Percentiles rank a stretch among this genome's conserved stretches.
Evolutionary conservation across 2,113 vertebrate species (phyloP).

Genomic region (Erpornis zantholeuca): DNA sequence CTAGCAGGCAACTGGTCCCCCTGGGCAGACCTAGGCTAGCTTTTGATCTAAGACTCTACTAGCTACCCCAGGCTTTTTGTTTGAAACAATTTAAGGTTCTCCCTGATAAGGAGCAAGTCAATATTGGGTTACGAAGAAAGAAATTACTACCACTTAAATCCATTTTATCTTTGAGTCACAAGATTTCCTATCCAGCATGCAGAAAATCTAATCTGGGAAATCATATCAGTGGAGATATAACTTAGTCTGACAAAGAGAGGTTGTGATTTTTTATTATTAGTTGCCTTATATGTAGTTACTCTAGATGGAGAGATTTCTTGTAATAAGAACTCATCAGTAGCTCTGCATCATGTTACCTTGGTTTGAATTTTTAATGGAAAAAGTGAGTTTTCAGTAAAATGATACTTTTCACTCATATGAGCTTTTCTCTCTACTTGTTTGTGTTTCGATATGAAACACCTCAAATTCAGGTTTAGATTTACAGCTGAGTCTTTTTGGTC

Average conservation of each 20-base stretch:
- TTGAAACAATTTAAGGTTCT: constrained; percentile 43
- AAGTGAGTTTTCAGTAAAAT: not conserved
- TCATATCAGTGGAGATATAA: constrained; percentile 15
- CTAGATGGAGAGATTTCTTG: constrained; percentile 40
- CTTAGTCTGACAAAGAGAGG: constrained; percentile 10
- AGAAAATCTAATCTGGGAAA: constrained; percentile 31
- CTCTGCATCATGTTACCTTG: constrained; percentile 8
- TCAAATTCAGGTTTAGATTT: constrained; percentile 14
- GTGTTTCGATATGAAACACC: not conserved
- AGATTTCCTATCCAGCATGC: constrained; percentile 34
- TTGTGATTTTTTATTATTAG: constrained; percentile 34
- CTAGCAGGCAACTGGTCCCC: not conserved
- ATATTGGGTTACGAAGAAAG: constrained; percentile 54
- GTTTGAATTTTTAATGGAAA: constrained; percentile 18
- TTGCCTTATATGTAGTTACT: not conserved
- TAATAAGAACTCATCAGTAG: not conserved
- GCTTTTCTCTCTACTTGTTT: constrained; percentile 8
- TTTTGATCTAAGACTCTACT: constrained; percentile 58
- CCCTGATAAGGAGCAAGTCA: constrained; percentile 60
- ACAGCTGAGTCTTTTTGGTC: not conserved
- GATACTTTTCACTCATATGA: not conserved
- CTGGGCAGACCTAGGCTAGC: constrained; percentile 7
- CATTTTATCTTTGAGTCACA: constrained; percentile 36
- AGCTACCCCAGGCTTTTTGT: constrained; percentile 42
- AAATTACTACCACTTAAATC: constrained; percentile 50